Conservation (phyloP, 2,797 vertebrate genomes). For the Rhabdophis nuchalis region DNA sequence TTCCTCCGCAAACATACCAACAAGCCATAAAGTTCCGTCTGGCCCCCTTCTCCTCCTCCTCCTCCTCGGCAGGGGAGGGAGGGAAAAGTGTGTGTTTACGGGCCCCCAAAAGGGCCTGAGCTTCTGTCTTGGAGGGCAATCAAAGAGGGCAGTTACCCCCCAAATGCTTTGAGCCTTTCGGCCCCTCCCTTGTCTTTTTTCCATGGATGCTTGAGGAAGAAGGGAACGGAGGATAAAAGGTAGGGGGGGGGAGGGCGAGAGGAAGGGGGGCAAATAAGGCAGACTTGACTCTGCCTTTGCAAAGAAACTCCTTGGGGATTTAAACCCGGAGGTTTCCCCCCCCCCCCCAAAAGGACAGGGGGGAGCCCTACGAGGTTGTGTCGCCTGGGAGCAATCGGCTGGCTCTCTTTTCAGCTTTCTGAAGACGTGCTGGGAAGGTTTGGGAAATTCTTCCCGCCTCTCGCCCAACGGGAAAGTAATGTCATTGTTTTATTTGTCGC, state of each 20-base stretch:
- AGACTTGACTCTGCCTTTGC: slow-evolving; percentile 52
- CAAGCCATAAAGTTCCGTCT: slow-evolving; percentile 70
- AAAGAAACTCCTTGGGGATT: neutral
- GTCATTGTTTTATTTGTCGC: too few relatives aligned
- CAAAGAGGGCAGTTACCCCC: slow-evolving; percentile 72
- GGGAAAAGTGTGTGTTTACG: slow-evolving; percentile 64
- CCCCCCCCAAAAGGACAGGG: neutral
- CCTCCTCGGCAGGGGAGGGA: neutral
- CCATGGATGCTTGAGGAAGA: slow-evolving; percentile 48
- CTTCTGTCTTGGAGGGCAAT: slow-evolving; percentile 83
- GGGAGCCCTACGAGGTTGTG: too few relatives aligned
- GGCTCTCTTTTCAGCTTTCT: too few relatives aligned
- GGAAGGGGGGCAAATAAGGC: slow-evolving; percentile 21
- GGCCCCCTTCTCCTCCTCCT: slow-evolving; percentile 37
- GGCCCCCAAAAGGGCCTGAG: slow-evolving; percentile 65
- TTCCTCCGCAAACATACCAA: slow-evolving; percentile 52
- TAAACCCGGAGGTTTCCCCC: neutral
- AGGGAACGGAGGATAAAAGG: neutral
- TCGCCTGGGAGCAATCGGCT: too few relatives aligned
- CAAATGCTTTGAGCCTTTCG: slow-evolving; percentile 78
- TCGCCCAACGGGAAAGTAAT: too few relatives aligned
- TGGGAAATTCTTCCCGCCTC: too few relatives aligned
- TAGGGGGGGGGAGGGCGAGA: slow-evolving; percentile 40
- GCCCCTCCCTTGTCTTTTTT: slow-evolving; percentile 69
- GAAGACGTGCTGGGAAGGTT: too few relatives aligned